Evolutionary conservation across 1,140 invertebrate species (phyloP), one percentile per base, ranked within the genome.

Genomic region (Mactra quadrangularis): DNA sequence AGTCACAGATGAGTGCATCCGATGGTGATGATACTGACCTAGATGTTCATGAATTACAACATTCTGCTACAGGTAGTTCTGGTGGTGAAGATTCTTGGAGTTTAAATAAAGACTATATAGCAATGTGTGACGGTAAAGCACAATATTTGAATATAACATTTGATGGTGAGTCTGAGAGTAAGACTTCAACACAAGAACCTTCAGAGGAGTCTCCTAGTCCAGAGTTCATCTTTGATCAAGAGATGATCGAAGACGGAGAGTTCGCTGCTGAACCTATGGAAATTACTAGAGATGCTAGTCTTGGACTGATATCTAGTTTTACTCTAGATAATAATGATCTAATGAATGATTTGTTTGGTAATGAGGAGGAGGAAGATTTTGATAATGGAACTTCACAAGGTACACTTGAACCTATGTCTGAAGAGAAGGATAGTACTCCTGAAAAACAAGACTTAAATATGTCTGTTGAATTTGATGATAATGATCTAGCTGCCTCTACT

Each of bases 201-300:
- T 71, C 78, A 15, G 78, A 82, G 50, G 78, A 82, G 62, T 82
- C 78, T 15, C 78, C 78, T 1, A 71, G 66, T 0, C 78, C 78
- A 27, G 78, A 82, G 38, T 82, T 82, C 57, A 82, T 82, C 35
- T 82, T 82, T 60, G 78, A 82, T 38, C 78, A 82, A 52, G 78
- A 82, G 45, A 82, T 82, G 78, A 82, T 82, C 59, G 78, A 82
- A 62, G 78, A 82, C 72, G 78, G 78, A 29, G 78, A 82, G 57
- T 82, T 82, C 70, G 53, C 35, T 38, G 19, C 78, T 45, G n/a
- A 71, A 33, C 66, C 66, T 29, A 72, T 82, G 52, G 53, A 82
- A 33, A 72, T 82, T 17, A 82, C 33, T 64, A 31, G 57, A 25
- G 78, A 82, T 27, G 59, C 78, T 9, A 82, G 78, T 62, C 68